Conservation (phyloP, 2,888 invertebrate genomes). For the Agrochola litura region DNA sequence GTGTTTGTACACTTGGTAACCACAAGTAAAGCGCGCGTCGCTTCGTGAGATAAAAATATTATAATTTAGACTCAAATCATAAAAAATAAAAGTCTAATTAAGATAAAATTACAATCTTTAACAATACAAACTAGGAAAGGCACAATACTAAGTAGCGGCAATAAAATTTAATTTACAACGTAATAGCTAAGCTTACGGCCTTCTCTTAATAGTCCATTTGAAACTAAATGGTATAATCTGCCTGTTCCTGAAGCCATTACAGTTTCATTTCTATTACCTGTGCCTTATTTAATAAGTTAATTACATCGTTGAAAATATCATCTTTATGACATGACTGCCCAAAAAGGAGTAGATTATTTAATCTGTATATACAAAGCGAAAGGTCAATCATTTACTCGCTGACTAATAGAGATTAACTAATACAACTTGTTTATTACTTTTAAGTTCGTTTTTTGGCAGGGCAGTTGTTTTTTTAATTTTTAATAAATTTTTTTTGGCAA, state of each 20-base stretch:
- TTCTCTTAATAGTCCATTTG: constrained; percentile 36
- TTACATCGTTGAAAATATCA: background rate
- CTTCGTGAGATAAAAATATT: no score
- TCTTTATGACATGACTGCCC: no score
- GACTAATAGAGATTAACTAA: no score
- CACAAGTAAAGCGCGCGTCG: no score
- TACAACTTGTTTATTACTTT: no score
- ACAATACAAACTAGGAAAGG: background rate
- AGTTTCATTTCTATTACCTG: constrained; percentile 14
- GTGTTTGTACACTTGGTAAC: no score
- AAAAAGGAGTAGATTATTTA: no score
- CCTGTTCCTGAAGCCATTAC: constrained; percentile 5
- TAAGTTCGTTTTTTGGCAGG: no score
- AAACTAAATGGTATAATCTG: constrained; percentile 26
- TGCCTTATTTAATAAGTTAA: background rate
- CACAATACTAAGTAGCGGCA: background rate
- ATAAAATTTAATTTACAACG: constrained; percentile 41
- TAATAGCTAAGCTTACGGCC: background rate
- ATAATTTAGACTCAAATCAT: background rate
- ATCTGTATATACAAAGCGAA: no score
- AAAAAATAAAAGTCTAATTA: background rate
- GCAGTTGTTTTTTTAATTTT: no score
- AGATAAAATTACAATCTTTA: constrained; percentile 12
- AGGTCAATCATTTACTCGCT: no score
- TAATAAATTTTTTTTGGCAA: no score